A percentile compares a stretch with the other conserved stretches of the same genome.
These are phyloP conservation scores for Macaria notata DNA, from an alignment of 2,888 invertebrate species.

Conservation along the genomic window DNA sequence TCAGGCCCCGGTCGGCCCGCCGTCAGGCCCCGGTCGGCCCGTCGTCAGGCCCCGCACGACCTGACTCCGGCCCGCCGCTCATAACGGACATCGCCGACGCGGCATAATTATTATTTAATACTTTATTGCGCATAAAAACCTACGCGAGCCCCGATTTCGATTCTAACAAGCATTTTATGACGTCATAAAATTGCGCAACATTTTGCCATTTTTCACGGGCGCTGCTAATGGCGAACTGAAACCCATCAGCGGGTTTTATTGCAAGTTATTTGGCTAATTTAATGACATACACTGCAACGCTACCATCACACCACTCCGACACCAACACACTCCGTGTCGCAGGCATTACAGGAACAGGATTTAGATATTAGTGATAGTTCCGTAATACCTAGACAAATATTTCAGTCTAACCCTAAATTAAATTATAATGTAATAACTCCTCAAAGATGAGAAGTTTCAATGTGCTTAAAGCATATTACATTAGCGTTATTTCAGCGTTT, in stretches of 20 bases:
- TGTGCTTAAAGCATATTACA: too few relatives aligned
- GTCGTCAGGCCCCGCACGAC: not conserved
- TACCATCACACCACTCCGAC: too few relatives aligned
- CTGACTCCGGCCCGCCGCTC: conserved; percentile 9
- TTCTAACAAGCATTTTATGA: conserved; percentile 46
- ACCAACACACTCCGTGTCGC: too few relatives aligned
- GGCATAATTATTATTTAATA: conserved; percentile 40
- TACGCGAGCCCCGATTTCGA: conserved; percentile 34
- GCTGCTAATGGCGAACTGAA: conserved; percentile 41
- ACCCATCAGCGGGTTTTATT: conserved; percentile 41
- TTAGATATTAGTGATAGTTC: too few relatives aligned
- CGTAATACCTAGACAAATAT: too few relatives aligned
- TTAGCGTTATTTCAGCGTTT: too few relatives aligned
- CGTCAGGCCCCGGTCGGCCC: not conserved
- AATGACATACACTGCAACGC: conserved; percentile 33
- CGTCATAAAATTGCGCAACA: conserved; percentile 42
- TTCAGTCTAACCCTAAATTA: too few relatives aligned
- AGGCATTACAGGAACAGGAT: too few relatives aligned
- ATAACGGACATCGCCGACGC: conserved; percentile 14
- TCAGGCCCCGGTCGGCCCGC: not conserved
- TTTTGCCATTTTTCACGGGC: conserved; percentile 39
- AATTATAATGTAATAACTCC: too few relatives aligned
- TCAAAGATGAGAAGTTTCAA: too few relatives aligned
- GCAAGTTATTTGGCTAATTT: conserved; percentile 39
- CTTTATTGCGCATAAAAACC: conserved; percentile 40